Evolutionary conservation across 2,888 invertebrate genomes (phyloP), one percentile per base, ranked within the genome.

Genomic region (Euzophera pinguis): DNA sequence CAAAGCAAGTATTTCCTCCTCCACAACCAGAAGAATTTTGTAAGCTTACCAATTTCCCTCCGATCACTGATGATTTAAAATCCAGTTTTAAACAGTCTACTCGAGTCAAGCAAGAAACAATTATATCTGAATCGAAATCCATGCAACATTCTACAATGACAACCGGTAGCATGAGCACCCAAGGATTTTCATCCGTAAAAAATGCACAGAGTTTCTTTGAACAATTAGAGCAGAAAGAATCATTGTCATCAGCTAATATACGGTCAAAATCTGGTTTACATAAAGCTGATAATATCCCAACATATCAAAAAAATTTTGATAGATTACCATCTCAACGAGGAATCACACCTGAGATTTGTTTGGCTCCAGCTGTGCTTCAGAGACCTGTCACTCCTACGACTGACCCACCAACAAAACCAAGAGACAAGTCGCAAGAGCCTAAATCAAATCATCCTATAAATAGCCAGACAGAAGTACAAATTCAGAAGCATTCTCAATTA

Each of bases 301-400:
- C 91, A 53, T 94, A 94, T 72, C 94, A 94, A 79, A 91, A 91
- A 73, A 91, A 93, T 71, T 88, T 93, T 73, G 91, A 92, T 57
- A 86, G 90, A 64, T 73, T 92, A 57, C 91, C 91, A 53, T 91
- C 92, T 60, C 92, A 93, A 75, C 85, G 91, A 69, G 89, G 90
- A 41, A 90, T 91, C 64, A 92, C 92, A 22, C 92, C 92, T 56
- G 92, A 92, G 70, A 81, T 84, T 54, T 80, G 73, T 62, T 84
- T 88, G 58, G 78, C 83, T 27, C 83, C 84, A 47, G 82, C 84
- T 47, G 66, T 85, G 47, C 73, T 77, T 58, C 90, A 90, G 71
- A 74, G 80, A 63, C 84, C 88, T 35, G 78, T 89, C 6, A 84
- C 84, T 22, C 87, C 85, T 45, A 70, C 75, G 27, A 81, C 85